Percentiles rank a stretch among this genome's conserved stretches.
phyloP scores from a whole-genome alignment of 2,797 vertebrate genomes.

The Lophius americanus region DNA sequence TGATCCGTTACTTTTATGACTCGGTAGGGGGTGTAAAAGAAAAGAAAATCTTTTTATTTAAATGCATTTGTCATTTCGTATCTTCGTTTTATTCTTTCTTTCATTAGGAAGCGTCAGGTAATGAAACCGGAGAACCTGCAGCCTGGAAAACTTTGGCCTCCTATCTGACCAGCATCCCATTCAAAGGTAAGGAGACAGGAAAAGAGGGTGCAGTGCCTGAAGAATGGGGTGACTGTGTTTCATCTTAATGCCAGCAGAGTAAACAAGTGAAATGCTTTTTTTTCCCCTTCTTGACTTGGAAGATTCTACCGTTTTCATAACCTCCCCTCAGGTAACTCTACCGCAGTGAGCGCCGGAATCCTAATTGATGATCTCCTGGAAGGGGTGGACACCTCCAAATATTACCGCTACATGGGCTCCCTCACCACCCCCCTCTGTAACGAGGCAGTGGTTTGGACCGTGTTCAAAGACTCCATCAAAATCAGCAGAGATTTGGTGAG shows the following conservation, averaged over 20 bases:
- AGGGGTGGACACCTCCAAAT: conserved; percentile 64
- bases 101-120: conserved; percentile 1
- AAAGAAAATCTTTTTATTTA: too few species aligned
- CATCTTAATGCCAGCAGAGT: not conserved
- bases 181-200: conserved; percentile 7
- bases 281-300: too few species aligned
- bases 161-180: conserved; percentile 56
- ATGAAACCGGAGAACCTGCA: conserved; percentile 6
- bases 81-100: not conserved
- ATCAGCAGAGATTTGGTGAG: conserved; percentile 76
- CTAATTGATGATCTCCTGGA: conserved; percentile 69
- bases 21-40: too few species aligned
- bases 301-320: too few species aligned
- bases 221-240: too few species aligned
- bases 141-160: conserved; percentile 64
- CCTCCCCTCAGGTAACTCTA: conserved; percentile 28
- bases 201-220: not conserved
- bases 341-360: rapidly evolving
- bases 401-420: conserved; percentile 80
- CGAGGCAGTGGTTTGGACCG: conserved; percentile 80
- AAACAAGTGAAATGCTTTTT: too few species aligned
- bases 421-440: conserved; percentile 76
- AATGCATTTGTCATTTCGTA: too few species aligned
- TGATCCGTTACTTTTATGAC: too few species aligned
- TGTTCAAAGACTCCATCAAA: conserved; percentile 78